Evolutionary conservation across 2,113 vertebrate species (phyloP).

Genomic region (Colistium nudipinnis): DNA sequence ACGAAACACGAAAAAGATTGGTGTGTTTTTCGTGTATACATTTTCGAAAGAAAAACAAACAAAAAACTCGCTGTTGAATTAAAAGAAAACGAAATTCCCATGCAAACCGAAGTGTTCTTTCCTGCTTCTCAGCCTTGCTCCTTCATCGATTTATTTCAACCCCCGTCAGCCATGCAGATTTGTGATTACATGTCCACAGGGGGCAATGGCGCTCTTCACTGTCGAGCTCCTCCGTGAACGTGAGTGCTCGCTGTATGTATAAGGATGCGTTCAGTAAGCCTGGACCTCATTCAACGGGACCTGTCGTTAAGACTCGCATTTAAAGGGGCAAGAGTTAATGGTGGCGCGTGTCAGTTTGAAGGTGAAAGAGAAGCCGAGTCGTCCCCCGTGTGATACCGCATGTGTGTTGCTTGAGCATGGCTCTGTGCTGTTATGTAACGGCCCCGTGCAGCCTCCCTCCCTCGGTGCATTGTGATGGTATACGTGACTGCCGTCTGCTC

Average conservation of each 20-base stretch:
- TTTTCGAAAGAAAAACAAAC: no score
- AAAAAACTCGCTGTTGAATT: no score
- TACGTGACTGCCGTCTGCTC: slow-evolving; percentile 51
- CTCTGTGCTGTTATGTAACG: slow-evolving; percentile 51
- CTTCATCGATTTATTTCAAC: slow-evolving; percentile 5
- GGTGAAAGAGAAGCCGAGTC: background rate
- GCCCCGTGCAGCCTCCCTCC: slow-evolving; percentile 13
- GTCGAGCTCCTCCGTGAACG: background rate
- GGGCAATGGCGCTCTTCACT: slow-evolving; percentile 57
- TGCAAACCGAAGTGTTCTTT: background rate
- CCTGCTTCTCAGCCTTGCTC: background rate
- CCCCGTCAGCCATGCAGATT: background rate
- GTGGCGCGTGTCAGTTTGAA: background rate
- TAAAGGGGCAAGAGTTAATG: background rate
- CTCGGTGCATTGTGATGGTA: slow-evolving; percentile 22
- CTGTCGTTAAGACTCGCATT: background rate
- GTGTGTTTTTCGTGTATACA: no score
- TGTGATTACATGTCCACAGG: slow-evolving; percentile 55
- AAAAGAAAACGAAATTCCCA: no score
- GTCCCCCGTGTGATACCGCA: background rate
- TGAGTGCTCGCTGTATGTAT: background rate
- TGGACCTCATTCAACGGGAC: background rate
- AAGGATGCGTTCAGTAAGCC: background rate
- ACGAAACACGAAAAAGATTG: no score
- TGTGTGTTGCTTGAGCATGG: slow-evolving; percentile 7